Evolutionary conservation across 92 coral and sea anemone genomes (phyloP).

Genomic region (Metridium senile): DNA sequence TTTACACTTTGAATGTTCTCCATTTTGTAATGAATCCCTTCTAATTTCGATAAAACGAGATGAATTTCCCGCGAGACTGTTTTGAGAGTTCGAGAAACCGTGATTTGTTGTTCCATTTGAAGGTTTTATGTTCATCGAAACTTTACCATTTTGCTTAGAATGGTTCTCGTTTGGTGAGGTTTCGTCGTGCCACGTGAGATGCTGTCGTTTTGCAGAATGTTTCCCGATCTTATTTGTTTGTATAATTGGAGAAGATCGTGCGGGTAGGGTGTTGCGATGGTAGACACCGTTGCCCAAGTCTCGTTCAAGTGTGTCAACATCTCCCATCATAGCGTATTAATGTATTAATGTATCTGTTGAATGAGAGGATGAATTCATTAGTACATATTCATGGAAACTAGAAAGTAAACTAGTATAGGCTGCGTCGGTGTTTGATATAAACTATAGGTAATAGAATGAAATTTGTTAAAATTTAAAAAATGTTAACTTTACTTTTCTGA

Average conservation of each 20-base stretch:
- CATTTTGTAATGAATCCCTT: neutral
- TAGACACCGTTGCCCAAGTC: slow-evolving; percentile 34
- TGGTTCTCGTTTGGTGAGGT: neutral
- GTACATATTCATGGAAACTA: too few species aligned
- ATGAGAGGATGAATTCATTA: too few species aligned
- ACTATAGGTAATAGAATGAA: too few species aligned
- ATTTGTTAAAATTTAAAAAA: too few species aligned
- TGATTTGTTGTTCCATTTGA: slow-evolving; percentile 3
- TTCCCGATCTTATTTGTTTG: neutral
- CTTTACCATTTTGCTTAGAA: neutral
- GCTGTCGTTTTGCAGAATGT: neutral
- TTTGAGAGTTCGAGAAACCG: slow-evolving; percentile 1
- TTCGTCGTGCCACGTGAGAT: slow-evolving; percentile 19
- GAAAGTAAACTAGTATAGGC: too few species aligned
- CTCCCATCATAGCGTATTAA: neutral
- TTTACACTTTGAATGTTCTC: neutral
- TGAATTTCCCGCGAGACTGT: neutral
- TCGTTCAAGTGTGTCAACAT: neutral
- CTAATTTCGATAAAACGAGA: slow-evolving; percentile 19
- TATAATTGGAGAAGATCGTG: slow-evolving; percentile 5
- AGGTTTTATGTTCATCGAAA: neutral
- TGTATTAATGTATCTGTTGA: too few species aligned
- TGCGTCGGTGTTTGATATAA: too few species aligned
- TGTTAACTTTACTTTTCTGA: too few species aligned
- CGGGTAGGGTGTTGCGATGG: slow-evolving; percentile 6